Evolutionary conservation across 2,113 vertebrate species (phyloP).

Genomic region (Xiphophorus hellerii): DNA sequence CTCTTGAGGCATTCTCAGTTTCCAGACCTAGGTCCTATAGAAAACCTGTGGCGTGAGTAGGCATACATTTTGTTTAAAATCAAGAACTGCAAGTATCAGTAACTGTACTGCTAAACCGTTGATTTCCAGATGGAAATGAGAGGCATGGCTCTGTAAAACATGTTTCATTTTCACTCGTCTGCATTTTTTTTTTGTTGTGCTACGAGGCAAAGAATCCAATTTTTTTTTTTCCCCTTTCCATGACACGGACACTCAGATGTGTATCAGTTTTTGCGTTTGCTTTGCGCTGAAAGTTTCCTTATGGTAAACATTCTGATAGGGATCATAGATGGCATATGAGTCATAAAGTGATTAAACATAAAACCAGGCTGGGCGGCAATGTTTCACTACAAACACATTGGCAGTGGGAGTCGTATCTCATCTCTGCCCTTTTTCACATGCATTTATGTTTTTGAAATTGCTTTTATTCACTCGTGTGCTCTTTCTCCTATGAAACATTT

Average conservation of each 20-base stretch:
- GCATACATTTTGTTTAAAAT: not conserved
- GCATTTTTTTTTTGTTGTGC: not conserved
- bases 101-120: no score
- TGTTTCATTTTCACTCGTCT: not conserved
- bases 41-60: no score
- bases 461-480: not conserved
- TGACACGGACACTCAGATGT: not conserved
- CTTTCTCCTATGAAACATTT: not conserved
- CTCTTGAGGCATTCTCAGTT: no score
- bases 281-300: not conserved
- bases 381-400: slow-evolving; percentile 14
- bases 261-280: not conserved
- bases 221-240: no score
- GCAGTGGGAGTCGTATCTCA: slow-evolving; percentile 9
- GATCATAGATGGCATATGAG: slow-evolving; percentile 31
- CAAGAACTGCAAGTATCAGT: not conserved
- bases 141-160: not conserved
- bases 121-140: not conserved
- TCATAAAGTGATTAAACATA: slow-evolving; percentile 25
- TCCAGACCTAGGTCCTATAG: no score
- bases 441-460: slow-evolving; percentile 6
- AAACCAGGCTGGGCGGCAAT: not conserved
- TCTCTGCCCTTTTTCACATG: slow-evolving; percentile 27
- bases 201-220: not conserved
- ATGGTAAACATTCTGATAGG: not conserved